A percentile compares a stretch with the other conserved stretches of the same genome.
Evolutionary conservation across 2,113 vertebrate genomes (phyloP).

Genomic region (Datnioides undecimradiatus): DNA sequence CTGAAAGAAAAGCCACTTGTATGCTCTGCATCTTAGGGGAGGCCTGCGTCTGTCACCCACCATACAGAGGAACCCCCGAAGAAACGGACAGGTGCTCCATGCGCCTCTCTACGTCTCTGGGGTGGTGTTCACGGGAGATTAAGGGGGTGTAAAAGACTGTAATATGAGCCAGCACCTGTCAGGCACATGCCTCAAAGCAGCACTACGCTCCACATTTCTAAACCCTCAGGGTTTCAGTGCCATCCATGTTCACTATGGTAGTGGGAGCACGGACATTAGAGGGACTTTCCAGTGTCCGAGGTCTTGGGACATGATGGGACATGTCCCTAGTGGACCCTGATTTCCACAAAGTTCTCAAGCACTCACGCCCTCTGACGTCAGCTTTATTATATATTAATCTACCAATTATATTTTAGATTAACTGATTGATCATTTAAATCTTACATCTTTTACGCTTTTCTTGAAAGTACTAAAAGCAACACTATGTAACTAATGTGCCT

Average conservation of each 20-base stretch:
- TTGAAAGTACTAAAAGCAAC: too few species aligned
- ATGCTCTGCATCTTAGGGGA: constrained; percentile 50
- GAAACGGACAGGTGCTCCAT: constrained; percentile 73
- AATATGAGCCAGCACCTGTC: constrained; percentile 82
- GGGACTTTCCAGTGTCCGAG: constrained; percentile 39
- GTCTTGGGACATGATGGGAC: constrained; percentile 40
- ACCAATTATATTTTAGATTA: not conserved
- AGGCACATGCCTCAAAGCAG: constrained; percentile 58
- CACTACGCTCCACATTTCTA: constrained; percentile 40
- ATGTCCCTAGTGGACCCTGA: constrained; percentile 16
- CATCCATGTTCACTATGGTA: constrained; percentile 20
- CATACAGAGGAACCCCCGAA: constrained; percentile 35
- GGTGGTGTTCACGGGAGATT: constrained; percentile 73
- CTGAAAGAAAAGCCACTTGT: constrained; percentile 70
- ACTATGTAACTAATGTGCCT: too few species aligned
- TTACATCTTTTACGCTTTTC: too few species aligned
- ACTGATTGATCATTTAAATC: not conserved
- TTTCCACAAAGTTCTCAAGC: constrained; percentile 4
- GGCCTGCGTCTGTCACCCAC: constrained; percentile 64
- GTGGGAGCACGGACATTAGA: not conserved
- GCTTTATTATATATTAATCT: constrained; percentile 3
- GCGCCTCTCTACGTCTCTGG: constrained; percentile 49
- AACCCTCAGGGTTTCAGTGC: constrained; percentile 14
- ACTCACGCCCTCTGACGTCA: not conserved
- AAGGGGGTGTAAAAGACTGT: constrained; percentile 69